A percentile compares a stretch with the other conserved stretches of the same genome.
Conservation (phyloP, 35 echinoderm and acorn worm genomes). For the Strongylocentrotus purpuratus region DNA sequence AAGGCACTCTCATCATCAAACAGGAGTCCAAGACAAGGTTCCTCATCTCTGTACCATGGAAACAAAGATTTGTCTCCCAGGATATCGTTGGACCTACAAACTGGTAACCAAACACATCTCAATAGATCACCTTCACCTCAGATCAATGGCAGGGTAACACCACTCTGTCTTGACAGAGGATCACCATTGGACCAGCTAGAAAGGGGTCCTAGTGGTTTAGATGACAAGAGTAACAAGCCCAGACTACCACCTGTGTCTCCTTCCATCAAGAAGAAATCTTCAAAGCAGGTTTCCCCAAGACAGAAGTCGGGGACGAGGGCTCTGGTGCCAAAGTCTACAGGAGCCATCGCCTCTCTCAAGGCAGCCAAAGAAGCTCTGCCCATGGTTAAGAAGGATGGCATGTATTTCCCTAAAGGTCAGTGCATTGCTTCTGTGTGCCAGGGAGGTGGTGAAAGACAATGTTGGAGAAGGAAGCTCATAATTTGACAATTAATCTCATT, state of each 20-base stretch:
- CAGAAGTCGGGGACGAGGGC: constrained; percentile 25
- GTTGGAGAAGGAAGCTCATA: background rate
- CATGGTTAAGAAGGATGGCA: constrained; percentile 42
- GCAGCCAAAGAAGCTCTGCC: constrained; percentile 22
- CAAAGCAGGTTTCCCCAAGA: constrained; percentile 26
- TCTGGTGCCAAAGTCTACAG: constrained; percentile 42
- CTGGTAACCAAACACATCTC: background rate
- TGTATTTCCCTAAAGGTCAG: constrained; percentile 46
- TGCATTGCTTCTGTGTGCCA: background rate
- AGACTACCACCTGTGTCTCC: background rate
- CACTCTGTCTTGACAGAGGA: background rate
- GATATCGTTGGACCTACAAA: background rate
- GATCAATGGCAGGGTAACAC: constrained; percentile 16
- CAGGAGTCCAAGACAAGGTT: background rate
- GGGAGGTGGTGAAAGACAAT: background rate
- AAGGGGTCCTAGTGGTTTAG: background rate
- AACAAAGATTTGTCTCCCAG: background rate
- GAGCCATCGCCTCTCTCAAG: constrained; percentile 3
- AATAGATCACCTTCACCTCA: background rate
- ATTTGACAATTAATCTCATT: too few relatives aligned
- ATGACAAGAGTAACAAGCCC: background rate
- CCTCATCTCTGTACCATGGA: background rate
- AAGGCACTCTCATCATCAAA: background rate
- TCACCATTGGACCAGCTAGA: background rate
- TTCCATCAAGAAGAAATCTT: constrained; percentile 7